Base-by-base conservation (phyloP, 2,888 invertebrate species). In the Agrochola circellaris region DNA sequence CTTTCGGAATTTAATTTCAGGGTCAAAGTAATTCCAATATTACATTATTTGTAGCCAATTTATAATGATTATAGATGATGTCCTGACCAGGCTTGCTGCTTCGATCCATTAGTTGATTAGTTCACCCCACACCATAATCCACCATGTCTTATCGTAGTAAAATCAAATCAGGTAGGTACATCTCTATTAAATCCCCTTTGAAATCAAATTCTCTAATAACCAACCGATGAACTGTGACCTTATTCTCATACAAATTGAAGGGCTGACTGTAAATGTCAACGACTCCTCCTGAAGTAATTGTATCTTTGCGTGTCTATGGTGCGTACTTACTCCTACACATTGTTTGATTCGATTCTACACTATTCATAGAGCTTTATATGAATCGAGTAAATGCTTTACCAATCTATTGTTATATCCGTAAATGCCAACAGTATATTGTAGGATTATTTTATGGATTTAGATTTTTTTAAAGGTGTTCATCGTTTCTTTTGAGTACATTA, bases 221-320 rank as follows among this genome's bases (percentile, higher is more conserved):
- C 23, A 68, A 66, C 58, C 78, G 48, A 73, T 71, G 79, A 77
- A 83, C 70, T 77, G 38, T 87, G 81, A 73, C 81, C 77, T 80
- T 83, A 74, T 79, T 83, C n/a, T 76, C 42, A 81, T 81, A 69
- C 54, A 79, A 78, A 71, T 82, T 75, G 73, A 76, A 88, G 77
- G 81, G 79, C 75, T 81, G 76, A 30, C 76, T 67, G 62, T 75
- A 80, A 84, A 88, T 81, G 84, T 87, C 84, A 81, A 70, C 75
- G 80, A 82, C 78, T 83, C 34, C 30, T 67, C n/a, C 38, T 73
- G 70, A 76, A 81, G 77, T 88, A 89, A 86, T 87, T 73, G 78
- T 81, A 45, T 51, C 70, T 69, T 83, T 65, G 88, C 88, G 86
- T 89, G 88, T 77, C 71, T 64, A 45, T 61, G 65, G 34, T 77